These are phyloP conservation scores for Chloroceryle inda DNA, from an alignment of 2,797 vertebrate species.

Conservation along the genomic window DNA sequence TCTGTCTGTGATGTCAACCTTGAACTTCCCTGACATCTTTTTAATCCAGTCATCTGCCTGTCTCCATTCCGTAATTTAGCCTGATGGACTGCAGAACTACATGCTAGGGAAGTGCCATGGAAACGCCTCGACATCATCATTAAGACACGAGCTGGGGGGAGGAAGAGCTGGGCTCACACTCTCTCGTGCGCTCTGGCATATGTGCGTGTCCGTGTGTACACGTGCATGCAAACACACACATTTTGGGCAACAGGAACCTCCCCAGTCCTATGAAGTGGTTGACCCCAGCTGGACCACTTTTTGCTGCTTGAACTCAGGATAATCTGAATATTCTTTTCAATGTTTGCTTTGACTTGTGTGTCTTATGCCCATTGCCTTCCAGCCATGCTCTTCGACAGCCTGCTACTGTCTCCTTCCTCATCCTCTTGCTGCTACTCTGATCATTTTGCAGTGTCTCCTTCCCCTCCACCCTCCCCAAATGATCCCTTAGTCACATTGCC, in stretches of 20 bases:
- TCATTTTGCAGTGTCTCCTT: not conserved
- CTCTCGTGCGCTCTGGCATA: not conserved
- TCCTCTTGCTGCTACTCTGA: not conserved
- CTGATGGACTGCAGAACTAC: slow-evolving; percentile 58
- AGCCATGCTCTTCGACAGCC: not conserved
- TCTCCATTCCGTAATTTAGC: slow-evolving; percentile 52
- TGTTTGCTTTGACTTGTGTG: not conserved
- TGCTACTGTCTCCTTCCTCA: not conserved
- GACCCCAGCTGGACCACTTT: not conserved
- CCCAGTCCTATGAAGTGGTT: not conserved
- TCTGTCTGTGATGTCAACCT: slow-evolving; percentile 65
- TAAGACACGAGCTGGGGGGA: slow-evolving; percentile 9
- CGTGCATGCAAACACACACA: fast-evolving
- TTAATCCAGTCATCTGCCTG: slow-evolving; percentile 68
- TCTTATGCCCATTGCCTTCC: not conserved
- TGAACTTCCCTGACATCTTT: slow-evolving; percentile 68
- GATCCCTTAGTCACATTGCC: not conserved
- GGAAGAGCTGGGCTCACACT: not conserved
- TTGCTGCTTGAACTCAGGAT: not conserved
- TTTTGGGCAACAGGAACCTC: not conserved
- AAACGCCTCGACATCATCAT: slow-evolving; percentile 61
- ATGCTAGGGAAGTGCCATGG: slow-evolving; percentile 68
- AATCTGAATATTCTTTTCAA: not conserved
- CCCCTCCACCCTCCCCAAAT: not conserved
- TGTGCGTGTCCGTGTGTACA: fast-evolving